Conservation (phyloP, 2,797 vertebrate genomes). For the Cercopithecus petaurista region DNA sequence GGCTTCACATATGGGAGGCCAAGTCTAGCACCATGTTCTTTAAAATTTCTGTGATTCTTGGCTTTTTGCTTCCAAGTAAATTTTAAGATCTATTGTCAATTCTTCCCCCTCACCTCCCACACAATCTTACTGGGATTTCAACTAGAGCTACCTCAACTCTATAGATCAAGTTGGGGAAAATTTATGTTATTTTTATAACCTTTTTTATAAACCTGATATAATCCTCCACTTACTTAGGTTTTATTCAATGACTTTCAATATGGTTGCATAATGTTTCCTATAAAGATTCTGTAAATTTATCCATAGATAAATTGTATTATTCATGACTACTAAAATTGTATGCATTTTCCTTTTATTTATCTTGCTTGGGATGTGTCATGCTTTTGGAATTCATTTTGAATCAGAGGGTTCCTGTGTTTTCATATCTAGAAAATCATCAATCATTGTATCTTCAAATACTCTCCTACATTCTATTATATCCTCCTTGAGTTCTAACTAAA, state of each 20-base stretch:
- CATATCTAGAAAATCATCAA: neutral
- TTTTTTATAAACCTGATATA: neutral
- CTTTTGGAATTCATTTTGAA: neutral
- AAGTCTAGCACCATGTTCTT: neutral
- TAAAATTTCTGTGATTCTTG: neutral
- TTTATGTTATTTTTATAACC: neutral
- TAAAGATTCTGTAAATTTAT: neutral
- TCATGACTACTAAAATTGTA: neutral
- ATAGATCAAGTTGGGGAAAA: neutral
- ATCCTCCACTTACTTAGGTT: neutral
- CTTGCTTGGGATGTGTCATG: neutral
- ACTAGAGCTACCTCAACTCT: neutral
- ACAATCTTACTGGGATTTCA: neutral
- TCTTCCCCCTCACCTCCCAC: neutral
- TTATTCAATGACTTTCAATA: conserved; percentile 32
- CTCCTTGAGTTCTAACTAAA: conserved; percentile 5
- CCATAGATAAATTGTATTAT: neutral
- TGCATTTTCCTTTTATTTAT: neutral
- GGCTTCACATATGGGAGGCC: neutral
- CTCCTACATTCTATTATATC: neutral
- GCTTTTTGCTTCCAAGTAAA: neutral
- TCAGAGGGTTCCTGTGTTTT: neutral
- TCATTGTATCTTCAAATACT: neutral
- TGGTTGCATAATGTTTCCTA: neutral
- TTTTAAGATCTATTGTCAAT: neutral